Base-by-base conservation (phyloP, 2,797 vertebrate genomes). In the Macroramphosus scolopax region DNA sequence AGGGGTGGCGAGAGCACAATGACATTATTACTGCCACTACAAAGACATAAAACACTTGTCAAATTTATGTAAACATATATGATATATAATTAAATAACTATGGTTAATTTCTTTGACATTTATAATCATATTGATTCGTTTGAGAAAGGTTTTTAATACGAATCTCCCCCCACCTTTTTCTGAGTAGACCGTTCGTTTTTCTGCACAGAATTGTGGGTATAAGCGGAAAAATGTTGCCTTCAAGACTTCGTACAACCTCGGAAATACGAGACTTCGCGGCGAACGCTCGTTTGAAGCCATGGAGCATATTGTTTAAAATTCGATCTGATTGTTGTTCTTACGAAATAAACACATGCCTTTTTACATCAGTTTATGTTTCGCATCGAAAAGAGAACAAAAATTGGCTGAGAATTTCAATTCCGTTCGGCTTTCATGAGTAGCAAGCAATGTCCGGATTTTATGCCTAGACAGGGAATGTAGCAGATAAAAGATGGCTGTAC, bases 401-500 rank as follows among this genome's bases (percentile, higher is more conserved):
- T 1, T 28, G 5, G 1, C 29, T n/a, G 1, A 22, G 8, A 42
- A 3, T 7, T 5, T 2, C 2, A 1, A 6, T 29, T 14, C 1
- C 3, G 4, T 0, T 0, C 2, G 18, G n/a, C 33, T 20, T 37
- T 12, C 6, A 5, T 1, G 2, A 1, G 0, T 7, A 0, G 4
- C 8, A 0, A 1, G 8, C 1, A 8, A 5, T 0, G 0, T 9
- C 0, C 2, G 2, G 0, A 1, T 10, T 47, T 20, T 20, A 28
- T 6, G 6, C n/a, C 1, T 2, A 0, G 0, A 7, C 30, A 0
- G 0, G 53, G 60, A 84, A 81, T 1, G 55, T 2, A 51, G 1
- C 74, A 58, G n/a, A 0, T 41, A 46, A 7, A 78, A 87, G 20
- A 92, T 92, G 89, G 83, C 89, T 17, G 85, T 84, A 20, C 77